These are phyloP conservation scores for Philaenus spumarius DNA, from an alignment of 1,140 invertebrate species.

Conservation along the genomic window DNA sequence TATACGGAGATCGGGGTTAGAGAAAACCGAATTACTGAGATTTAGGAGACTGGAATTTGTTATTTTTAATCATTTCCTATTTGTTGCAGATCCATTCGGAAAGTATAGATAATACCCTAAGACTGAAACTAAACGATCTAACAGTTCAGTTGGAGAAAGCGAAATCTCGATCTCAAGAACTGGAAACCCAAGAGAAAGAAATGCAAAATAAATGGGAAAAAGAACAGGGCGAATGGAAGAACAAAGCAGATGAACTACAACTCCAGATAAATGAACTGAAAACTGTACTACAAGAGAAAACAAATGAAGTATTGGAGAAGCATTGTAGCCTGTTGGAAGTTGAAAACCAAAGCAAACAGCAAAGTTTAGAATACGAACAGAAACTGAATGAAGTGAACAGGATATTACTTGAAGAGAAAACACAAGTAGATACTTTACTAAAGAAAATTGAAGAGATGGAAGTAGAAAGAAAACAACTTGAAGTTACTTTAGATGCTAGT, in stretches of 20 bases:
- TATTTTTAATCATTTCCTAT: too few species aligned
- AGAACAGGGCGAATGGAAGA: slow-evolving; percentile 39
- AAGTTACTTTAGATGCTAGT: too few species aligned
- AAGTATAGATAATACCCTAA: background rate
- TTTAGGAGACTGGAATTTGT: too few species aligned
- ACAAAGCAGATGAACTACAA: slow-evolving; percentile 44
- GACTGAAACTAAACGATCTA: background rate
- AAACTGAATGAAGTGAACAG: background rate
- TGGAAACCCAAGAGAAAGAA: background rate
- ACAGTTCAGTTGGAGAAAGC: background rate
- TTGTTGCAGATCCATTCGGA: too few species aligned
- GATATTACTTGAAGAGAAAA: background rate
- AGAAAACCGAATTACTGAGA: too few species aligned
- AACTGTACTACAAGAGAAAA: slow-evolving; percentile 39
- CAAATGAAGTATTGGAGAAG: slow-evolving; percentile 38
- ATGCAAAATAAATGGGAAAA: background rate
- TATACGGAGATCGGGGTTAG: too few species aligned
- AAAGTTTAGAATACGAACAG: background rate
- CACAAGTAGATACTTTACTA: background rate
- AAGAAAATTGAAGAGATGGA: background rate
- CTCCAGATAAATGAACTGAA: slow-evolving; percentile 27
- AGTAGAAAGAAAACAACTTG: background rate
- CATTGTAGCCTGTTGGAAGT: slow-evolving; percentile 36
- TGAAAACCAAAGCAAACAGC: background rate
- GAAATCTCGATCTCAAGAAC: background rate